Conservation (phyloP, 2,797 vertebrate genomes). For the Malacoraja senta region DNA sequence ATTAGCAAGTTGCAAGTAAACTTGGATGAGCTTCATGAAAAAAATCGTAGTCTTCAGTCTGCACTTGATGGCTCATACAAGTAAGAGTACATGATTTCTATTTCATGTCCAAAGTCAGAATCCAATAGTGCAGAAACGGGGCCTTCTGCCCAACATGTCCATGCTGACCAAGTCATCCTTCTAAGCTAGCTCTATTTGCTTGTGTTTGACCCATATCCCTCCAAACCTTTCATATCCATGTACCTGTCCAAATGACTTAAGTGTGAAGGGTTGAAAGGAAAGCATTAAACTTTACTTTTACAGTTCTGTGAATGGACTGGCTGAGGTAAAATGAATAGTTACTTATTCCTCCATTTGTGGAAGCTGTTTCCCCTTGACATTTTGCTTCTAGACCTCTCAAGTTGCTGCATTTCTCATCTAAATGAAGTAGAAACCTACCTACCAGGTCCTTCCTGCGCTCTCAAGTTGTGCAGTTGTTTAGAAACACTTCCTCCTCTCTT, state of each 20-base stretch:
- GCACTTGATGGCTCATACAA: slow-evolving; percentile 85
- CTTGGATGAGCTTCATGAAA: slow-evolving; percentile 78
- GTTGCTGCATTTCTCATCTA: not conserved
- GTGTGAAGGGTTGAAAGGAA: not conserved
- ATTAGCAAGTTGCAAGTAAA: slow-evolving; percentile 66
- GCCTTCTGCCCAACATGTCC: no score
- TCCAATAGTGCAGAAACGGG: no score
- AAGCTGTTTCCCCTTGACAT: not conserved
- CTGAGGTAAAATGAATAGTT: slow-evolving; percentile 1
- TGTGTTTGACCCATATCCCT: no score
- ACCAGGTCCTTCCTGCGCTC: no score
- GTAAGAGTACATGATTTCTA: slow-evolving; percentile 55
- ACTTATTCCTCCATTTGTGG: not conserved
- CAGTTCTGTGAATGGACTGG: not conserved
- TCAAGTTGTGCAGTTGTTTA: not conserved
- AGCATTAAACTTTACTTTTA: not conserved
- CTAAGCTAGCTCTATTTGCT: no score
- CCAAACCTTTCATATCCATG: no score
- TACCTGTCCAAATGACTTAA: no score
- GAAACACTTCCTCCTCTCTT: not conserved
- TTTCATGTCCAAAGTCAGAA: not conserved
- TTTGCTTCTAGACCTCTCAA: not conserved
- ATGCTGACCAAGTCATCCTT: no score
- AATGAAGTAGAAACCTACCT: not conserved
- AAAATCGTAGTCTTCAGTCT: slow-evolving; percentile 79